phyloP scores from a whole-genome alignment of 2,797 vertebrate species.

The Furcifer pardalis region DNA sequence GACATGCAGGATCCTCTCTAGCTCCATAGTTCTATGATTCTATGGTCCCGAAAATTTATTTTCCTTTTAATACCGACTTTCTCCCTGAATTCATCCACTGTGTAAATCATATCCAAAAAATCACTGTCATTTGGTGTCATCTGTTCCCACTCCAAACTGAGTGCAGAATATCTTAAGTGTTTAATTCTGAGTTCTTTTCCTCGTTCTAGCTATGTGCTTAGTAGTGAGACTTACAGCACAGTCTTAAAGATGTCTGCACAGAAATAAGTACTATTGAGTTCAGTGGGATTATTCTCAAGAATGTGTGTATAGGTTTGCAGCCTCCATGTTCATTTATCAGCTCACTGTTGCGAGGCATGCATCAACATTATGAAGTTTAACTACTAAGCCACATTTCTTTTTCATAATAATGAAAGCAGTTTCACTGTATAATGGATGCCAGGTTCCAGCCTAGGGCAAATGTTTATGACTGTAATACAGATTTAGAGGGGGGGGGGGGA shows the following conservation, averaged over 20 bases:
- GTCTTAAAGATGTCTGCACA: not conserved
- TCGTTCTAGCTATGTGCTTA: not conserved
- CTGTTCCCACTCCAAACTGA: too few relatives aligned
- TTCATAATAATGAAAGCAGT: conserved; percentile 13
- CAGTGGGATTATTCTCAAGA: not conserved
- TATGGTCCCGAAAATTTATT: too few relatives aligned
- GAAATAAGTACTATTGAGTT: not conserved
- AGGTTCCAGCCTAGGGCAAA: conserved; percentile 11
- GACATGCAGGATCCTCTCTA: too few relatives aligned
- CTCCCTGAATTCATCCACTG: too few relatives aligned
- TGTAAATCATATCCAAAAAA: too few relatives aligned
- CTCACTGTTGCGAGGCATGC: not conserved
- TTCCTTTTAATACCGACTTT: too few relatives aligned
- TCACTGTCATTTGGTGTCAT: not conserved
- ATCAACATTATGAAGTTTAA: not conserved
- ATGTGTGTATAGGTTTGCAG: not conserved
- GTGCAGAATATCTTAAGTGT: not conserved
- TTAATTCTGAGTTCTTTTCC: not conserved
- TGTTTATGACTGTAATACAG: conserved; percentile 7
- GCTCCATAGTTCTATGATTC: too few relatives aligned
- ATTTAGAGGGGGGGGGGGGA: not conserved
- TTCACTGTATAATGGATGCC: not conserved
- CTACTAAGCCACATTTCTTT: conserved; percentile 4
- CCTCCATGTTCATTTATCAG: not conserved
- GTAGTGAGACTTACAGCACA: not conserved